phyloP scores from a whole-genome alignment of 1,140 invertebrate genomes.

The Hyles euphorbiae region DNA sequence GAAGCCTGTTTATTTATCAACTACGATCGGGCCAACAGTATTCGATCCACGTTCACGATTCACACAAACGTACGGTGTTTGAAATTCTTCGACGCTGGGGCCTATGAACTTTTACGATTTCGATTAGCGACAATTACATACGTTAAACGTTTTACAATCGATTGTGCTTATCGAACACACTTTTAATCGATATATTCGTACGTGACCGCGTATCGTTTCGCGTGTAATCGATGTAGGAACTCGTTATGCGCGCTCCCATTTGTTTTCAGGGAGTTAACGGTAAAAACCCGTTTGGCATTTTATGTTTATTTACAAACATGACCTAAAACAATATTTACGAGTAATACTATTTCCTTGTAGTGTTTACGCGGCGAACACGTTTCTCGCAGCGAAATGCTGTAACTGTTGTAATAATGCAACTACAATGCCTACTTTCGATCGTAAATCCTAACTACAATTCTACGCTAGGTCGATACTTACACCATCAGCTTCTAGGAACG shows the following conservation, averaged over 20 bases:
- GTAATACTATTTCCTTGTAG: slow-evolving; percentile 35
- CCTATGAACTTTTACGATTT: slow-evolving; percentile 48
- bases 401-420: no score
- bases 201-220: slow-evolving; percentile 17
- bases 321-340: slow-evolving; percentile 5
- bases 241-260: slow-evolving; percentile 29
- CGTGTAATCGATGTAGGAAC: slow-evolving; percentile 44
- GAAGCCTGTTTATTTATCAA: slow-evolving; percentile 51
- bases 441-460: no score
- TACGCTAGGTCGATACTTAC: no score
- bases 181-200: slow-evolving; percentile 1
- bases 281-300: slow-evolving; percentile 56
- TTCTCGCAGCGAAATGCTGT: slow-evolving; percentile 17
- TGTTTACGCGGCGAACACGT: slow-evolving; percentile 32
- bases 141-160: slow-evolving; percentile 5
- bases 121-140: slow-evolving; percentile 21
- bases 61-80: slow-evolving; percentile 62
- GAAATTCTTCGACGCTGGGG: slow-evolving; percentile 47
- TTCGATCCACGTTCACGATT: slow-evolving; percentile 67
- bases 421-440: no score
- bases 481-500: no score
- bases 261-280: slow-evolving; percentile 57
- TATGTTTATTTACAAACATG: slow-evolving; percentile 56
- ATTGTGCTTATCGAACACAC: background rate
- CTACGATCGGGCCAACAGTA: slow-evolving; percentile 43